phyloP scores from a whole-genome alignment of 2,888 invertebrate genomes.

The Phytoseiulus persimilis region DNA sequence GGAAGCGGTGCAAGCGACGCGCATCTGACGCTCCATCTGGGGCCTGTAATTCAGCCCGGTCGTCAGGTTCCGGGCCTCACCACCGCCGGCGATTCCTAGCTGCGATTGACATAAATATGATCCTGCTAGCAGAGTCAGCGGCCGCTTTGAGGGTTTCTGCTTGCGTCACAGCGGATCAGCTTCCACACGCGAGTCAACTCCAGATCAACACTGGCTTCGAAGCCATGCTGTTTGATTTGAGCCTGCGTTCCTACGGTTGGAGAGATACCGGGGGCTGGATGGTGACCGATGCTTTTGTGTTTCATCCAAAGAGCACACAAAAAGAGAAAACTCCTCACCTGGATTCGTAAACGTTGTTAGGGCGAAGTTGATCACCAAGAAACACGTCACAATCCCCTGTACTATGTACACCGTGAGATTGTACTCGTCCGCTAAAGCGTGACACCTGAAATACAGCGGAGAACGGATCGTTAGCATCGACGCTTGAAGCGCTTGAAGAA shows the following conservation, averaged over 20 bases:
- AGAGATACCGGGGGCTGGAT: too few relatives aligned
- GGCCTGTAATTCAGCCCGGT: background rate
- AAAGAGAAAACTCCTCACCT: constrained; percentile 41
- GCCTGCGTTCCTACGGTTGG: too few relatives aligned
- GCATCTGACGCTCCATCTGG: background rate
- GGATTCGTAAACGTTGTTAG: constrained; percentile 99
- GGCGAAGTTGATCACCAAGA: constrained; percentile 95
- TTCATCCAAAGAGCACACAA: too few relatives aligned
- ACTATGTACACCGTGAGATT: constrained; percentile 77
- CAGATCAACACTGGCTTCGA: background rate
- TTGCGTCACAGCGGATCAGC: background rate
- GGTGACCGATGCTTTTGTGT: too few relatives aligned
- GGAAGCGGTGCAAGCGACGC: background rate
- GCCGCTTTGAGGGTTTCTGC: background rate
- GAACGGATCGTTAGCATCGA: too few relatives aligned
- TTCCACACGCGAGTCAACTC: background rate
- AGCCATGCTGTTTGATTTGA: background rate
- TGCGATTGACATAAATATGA: background rate
- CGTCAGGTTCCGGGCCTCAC: background rate
- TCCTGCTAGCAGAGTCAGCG: background rate
- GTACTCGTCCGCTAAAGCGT: constrained; percentile 69
- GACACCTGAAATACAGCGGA: constrained; percentile 62
- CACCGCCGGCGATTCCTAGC: background rate
- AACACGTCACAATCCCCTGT: constrained; percentile 89
- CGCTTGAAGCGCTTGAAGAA: too few relatives aligned